These are phyloP conservation scores for Turdus rufiventris DNA, from an alignment of 2,113 vertebrate species.

Conservation along the genomic window DNA sequence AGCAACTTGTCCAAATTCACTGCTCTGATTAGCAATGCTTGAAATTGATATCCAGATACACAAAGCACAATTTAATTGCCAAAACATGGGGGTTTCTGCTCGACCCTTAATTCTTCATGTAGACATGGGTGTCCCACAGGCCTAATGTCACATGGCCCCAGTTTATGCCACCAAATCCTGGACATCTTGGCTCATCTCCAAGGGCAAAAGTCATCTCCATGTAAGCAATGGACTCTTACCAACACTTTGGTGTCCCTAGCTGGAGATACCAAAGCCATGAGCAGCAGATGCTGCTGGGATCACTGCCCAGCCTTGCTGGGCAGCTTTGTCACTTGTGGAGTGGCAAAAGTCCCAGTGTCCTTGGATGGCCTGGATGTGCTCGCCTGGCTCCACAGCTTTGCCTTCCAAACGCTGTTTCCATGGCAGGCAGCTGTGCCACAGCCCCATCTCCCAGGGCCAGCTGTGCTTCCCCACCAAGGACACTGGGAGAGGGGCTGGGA, in stretches of 20 bases:
- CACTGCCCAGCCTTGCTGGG: not conserved
- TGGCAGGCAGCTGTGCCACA: not conserved
- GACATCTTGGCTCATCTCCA: not conserved
- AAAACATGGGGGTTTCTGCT: not conserved
- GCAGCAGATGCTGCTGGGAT: not conserved
- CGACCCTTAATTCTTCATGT: not conserved
- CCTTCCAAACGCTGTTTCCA: not conserved
- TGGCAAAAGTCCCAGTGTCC: not conserved
- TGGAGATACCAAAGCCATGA: accelerated
- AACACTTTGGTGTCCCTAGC: not conserved
- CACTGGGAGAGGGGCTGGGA: accelerated
- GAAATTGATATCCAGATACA: not conserved
- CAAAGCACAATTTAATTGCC: not conserved
- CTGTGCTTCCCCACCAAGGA: accelerated
- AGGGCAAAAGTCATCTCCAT: not conserved
- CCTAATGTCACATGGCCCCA: not conserved
- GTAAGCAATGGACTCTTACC: not conserved
- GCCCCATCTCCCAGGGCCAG: not conserved
- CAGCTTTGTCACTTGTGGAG: accelerated
- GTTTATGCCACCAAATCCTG: not conserved
- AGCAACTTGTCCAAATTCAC: not conserved
- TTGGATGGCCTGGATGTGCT: not conserved
- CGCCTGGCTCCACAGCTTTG: not conserved
- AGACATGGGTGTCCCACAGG: not conserved
- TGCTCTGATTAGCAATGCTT: not conserved